phyloP scores from a whole-genome alignment of 2,113 vertebrate species.

The Corythaeola cristata region DNA sequence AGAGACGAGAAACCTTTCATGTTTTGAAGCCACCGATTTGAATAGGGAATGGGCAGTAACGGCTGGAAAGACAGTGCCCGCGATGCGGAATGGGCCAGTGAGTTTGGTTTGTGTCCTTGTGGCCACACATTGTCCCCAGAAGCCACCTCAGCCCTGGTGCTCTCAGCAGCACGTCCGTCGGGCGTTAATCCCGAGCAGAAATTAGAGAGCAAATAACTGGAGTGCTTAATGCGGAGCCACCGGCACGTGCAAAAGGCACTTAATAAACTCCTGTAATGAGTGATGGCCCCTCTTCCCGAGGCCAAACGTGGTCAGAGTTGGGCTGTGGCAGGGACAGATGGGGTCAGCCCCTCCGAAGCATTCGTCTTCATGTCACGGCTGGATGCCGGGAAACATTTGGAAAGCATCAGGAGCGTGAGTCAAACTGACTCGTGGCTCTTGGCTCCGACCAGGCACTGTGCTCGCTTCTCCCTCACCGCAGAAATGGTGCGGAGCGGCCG shows the following conservation, averaged over 20 bases:
- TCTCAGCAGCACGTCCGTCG: background rate
- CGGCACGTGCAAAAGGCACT: accelerated
- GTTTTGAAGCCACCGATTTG: background rate
- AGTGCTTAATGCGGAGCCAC: background rate
- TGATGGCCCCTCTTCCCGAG: background rate
- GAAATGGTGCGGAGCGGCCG: accelerated
- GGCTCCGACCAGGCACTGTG: accelerated
- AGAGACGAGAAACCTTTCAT: background rate
- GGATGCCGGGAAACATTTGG: background rate
- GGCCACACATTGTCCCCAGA: background rate
- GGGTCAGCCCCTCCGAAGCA: background rate
- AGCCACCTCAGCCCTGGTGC: background rate
- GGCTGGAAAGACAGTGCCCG: background rate
- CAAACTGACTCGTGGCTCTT: background rate
- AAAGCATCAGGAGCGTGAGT: background rate
- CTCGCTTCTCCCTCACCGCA: background rate
- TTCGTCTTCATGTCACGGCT: accelerated
- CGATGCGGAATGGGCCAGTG: accelerated
- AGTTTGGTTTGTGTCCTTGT: background rate
- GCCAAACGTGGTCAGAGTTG: accelerated
- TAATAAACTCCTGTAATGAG: accelerated
- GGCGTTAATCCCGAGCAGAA: accelerated
- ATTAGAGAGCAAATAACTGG: background rate
- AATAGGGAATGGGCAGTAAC: accelerated
- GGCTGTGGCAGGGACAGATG: background rate